A percentile compares a stretch with the other conserved stretches of the same genome.
Conservation (phyloP, 2,888 invertebrate genomes). For the Nipponacmea schrenckii region DNA sequence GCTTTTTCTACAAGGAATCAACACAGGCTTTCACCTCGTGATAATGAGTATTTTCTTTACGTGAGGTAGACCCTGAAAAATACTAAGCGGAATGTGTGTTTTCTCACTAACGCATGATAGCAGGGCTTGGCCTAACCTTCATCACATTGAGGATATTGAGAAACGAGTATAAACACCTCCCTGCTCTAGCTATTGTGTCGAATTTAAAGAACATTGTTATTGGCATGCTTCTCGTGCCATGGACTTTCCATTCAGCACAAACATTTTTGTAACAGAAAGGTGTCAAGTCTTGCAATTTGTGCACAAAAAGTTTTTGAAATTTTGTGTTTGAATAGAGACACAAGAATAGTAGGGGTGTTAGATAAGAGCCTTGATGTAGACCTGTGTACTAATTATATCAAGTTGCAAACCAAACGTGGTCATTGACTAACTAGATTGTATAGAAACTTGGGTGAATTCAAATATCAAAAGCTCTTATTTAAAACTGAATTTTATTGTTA, state of each 20-base stretch:
- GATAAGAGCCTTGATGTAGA: slow-evolving; percentile 7
- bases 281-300: slow-evolving; percentile 9
- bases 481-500: neutral
- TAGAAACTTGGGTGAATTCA: neutral
- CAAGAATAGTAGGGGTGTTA: neutral
- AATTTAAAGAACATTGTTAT: neutral
- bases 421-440: neutral
- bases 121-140: slow-evolving; percentile 2
- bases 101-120: slow-evolving; percentile 11
- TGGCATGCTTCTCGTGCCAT: neutral
- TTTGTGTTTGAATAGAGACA: neutral
- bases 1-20: neutral
- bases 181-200: neutral
- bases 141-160: neutral
- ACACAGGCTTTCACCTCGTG: slow-evolving; percentile 7
- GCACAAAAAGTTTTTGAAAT: slow-evolving; percentile 4
- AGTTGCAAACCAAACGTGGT: slow-evolving; percentile 1
- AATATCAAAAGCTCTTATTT: slow-evolving; percentile 4
- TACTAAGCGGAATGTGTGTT: slow-evolving; percentile 15
- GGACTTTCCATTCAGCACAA: neutral
- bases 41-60: slow-evolving; percentile 33
- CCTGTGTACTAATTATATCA: neutral
- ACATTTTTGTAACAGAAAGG: neutral
- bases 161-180: neutral
- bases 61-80: slow-evolving; percentile 17